These are phyloP conservation scores for Aramus guarauna DNA, from an alignment of 2,113 vertebrate genomes.

Conservation along the genomic window DNA sequence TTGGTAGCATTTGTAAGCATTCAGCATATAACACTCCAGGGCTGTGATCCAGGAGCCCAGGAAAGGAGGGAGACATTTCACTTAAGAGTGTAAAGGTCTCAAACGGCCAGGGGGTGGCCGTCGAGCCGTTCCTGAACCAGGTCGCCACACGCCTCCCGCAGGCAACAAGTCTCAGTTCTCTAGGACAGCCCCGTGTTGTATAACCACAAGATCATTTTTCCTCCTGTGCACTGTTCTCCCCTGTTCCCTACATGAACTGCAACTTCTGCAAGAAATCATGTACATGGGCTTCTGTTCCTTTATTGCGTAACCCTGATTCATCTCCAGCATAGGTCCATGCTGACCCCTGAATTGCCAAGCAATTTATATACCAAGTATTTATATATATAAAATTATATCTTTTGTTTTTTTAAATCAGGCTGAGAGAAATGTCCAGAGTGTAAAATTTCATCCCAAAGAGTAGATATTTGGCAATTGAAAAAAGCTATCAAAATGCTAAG, in stretches of 20 bases:
- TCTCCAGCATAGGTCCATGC: background rate
- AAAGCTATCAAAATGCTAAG: background rate
- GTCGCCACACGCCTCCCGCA: too few relatives aligned
- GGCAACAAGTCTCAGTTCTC: too few relatives aligned
- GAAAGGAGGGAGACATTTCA: background rate
- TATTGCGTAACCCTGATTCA: background rate
- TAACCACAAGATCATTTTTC: background rate
- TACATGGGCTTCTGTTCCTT: background rate
- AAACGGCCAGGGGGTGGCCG: too few relatives aligned
- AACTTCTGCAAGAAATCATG: background rate
- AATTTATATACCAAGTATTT: too few relatives aligned
- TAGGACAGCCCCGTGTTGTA: background rate
- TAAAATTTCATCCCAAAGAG: background rate
- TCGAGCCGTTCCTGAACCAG: too few relatives aligned
- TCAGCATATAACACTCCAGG: background rate
- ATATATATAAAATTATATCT: background rate
- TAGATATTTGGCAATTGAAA: background rate
- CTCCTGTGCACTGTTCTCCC: background rate
- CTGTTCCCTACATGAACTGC: background rate
- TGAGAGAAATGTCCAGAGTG: background rate
- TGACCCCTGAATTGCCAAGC: background rate
- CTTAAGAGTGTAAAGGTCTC: too few relatives aligned
- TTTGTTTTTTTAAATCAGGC: background rate
- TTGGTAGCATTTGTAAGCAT: background rate
- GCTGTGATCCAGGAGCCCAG: background rate